Base-by-base conservation (phyloP, 2,113 vertebrate species). In the Lepus timidus region DNA sequence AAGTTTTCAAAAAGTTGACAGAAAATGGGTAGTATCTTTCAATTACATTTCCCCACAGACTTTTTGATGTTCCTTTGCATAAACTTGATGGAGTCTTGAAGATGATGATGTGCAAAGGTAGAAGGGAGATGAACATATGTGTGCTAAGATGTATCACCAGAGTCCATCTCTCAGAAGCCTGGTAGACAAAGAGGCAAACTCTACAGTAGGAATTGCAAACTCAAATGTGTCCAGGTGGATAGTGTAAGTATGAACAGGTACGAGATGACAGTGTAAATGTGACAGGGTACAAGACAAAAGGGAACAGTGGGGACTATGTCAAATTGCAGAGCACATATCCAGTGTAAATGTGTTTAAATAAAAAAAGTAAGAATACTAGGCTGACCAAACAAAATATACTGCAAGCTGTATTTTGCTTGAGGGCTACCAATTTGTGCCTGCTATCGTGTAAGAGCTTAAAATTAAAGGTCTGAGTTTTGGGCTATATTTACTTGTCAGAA, bases 401-500 rank as follows among this genome's bases (percentile, higher is more conserved):
- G 22, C 33, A 52, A 92, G 5, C 9, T 85, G 13, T 83, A 62
- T 73, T 91, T 84, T 84, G 33, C 36, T 85, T n/a, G n/a, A 65
- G 61, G 33, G 75, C 27, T 52, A 67, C 36, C 3, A 36, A 22
- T 93, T 22, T 84, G 73, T 94, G 23, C 55, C 65, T 51, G 36
- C 13, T 85, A 9, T 44, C 27, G 16, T 44, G 17, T 67, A 52
- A 89, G 64, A 85, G 8, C 68, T 55, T 64, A 92, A 61, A 64
- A 58, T 11, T n/a, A 68, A 90, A 58, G 39, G 33, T 51, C 51
- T 90, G 73, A 89, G 36, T 49, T 82, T 36, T 0, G 23, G 80
- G 20, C 27, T 90, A 3, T 70, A 55, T 51, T 92, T 94, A 51
- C 88, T 88, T 85, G 44, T 55, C 76, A 55, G 87, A 84, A 95